phyloP scores from a whole-genome alignment of 2,797 vertebrate species.

The Schizopygopsis pylzovi region DNA sequence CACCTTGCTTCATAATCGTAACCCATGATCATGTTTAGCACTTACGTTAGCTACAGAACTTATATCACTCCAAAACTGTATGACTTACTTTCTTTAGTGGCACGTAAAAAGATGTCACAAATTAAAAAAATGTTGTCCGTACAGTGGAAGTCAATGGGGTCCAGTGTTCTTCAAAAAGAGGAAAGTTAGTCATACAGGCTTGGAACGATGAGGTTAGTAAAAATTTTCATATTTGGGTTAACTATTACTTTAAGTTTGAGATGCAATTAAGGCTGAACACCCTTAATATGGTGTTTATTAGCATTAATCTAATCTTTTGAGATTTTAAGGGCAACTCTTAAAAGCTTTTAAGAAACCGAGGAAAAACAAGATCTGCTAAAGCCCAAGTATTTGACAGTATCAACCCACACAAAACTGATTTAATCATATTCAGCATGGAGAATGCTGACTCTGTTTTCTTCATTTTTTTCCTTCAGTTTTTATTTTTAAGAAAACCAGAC shows the following conservation, averaged over 20 bases:
- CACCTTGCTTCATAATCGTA: too few species aligned
- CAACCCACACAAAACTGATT: not conserved
- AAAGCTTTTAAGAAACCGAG: not conserved
- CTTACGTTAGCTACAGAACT: too few species aligned
- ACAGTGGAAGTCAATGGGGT: not conserved
- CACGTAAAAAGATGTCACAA: not conserved
- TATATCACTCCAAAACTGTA: not conserved
- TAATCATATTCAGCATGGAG: not conserved
- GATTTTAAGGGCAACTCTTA: not conserved
- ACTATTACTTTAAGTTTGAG: not conserved
- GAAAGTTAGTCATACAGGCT: not conserved
- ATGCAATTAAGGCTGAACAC: not conserved
- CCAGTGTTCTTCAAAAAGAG: not conserved
- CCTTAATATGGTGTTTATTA: not conserved
- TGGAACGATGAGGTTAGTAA: not conserved
- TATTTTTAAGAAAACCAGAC: not conserved
- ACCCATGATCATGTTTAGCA: too few species aligned
- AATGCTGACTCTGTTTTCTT: not conserved
- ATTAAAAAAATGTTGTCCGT: not conserved
- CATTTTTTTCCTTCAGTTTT: not conserved
- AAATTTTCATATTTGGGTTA: not conserved
- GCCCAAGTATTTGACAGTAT: not conserved
- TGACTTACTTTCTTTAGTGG: not conserved
- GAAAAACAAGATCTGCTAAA: not conserved
- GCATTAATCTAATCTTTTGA: not conserved